Conservation (phyloP, 2,888 invertebrate species). For the Philopedon plagiatum region DNA sequence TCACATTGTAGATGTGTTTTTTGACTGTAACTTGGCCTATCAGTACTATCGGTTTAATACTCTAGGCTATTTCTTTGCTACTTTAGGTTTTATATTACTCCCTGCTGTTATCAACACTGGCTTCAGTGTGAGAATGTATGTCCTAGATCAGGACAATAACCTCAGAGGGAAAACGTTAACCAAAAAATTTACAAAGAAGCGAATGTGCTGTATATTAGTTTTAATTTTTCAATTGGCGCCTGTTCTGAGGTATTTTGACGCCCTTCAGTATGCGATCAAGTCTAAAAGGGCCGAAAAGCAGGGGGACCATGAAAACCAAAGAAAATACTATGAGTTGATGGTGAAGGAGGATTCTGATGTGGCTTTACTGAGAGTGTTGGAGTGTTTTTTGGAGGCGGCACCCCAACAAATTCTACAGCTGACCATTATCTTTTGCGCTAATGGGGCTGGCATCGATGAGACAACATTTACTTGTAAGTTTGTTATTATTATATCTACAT, state of each 20-base stretch:
- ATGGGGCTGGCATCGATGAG: conserved; percentile 68
- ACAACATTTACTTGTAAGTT: conserved; percentile 66
- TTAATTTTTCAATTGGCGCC: conserved; percentile 82
- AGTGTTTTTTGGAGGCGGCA: conserved; percentile 86
- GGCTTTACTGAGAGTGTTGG: conserved; percentile 81
- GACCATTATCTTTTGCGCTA: conserved; percentile 75
- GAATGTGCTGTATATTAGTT: conserved; percentile 74
- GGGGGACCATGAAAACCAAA: conserved; percentile 74
- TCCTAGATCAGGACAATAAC: conserved; percentile 73
- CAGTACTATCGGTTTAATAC: conserved; percentile 69
- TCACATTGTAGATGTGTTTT: conserved; percentile 78
- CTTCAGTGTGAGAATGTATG: conserved; percentile 81
- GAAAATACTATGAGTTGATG: conserved; percentile 80
- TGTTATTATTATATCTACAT: neutral
- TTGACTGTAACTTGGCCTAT: conserved; percentile 80
- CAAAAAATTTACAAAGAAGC: conserved; percentile 73
- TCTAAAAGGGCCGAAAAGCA: conserved; percentile 75
- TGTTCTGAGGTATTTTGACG: conserved; percentile 77
- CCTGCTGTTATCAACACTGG: conserved; percentile 84
- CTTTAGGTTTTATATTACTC: conserved; percentile 79
- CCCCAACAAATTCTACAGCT: conserved; percentile 85
- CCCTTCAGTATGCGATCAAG: conserved; percentile 76
- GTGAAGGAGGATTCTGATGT: conserved; percentile 86
- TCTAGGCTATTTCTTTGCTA: conserved; percentile 77
- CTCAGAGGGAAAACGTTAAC: conserved; percentile 71